Base-by-base conservation (phyloP, 1,140 invertebrate species). In the Anoplophora glabripennis region DNA sequence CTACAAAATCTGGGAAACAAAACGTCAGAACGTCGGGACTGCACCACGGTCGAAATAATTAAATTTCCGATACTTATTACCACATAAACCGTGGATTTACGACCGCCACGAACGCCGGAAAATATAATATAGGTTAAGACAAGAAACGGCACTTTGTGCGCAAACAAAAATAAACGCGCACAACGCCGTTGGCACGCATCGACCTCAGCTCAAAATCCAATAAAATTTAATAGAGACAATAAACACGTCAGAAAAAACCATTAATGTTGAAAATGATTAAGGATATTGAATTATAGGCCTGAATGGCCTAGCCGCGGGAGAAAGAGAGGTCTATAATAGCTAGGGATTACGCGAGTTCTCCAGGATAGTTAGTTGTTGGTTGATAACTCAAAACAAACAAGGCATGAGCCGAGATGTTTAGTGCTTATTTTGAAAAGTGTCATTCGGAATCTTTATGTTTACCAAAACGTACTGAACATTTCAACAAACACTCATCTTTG, bases 351-450 rank as follows among this genome's bases (percentile, higher is more conserved):
- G 57, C 36, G 47, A 11, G 18, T 11, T 11, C 53, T 55, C 48
- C 61, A 56, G 64, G 64, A 66, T 64, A 49, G 57, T 53, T 11
- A 61, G 60, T 59, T 62, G 46, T 28, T 28, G 42, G 42, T 57
- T 53, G 51, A 41, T 48, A n/a, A 42, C 59, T 69, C 64, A 69
- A 69, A 69, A 69, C 67, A 69, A 66, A 69, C 67, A 69, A 57
- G 59, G 57, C 62, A 52, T 63, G 21, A 28, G 21, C 21, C 49
- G 55, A 66, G 64, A 66, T 64, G 60, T 68, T 68, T 65, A 68
- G 57, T 65, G 61, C 42, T 56, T 72, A 72, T 72, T 72, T 67
- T 72, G 70, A 72, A 69, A 72, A 70, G 61, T 70, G 70, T 72
- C 70, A 70, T 70, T 65, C 57, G 51, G 63, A 60, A 70, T 66